Percentiles rank a stretch among this genome's conserved stretches.
Evolutionary conservation across 2,113 vertebrate species (phyloP).

Genomic region (Xiphias gladius): DNA sequence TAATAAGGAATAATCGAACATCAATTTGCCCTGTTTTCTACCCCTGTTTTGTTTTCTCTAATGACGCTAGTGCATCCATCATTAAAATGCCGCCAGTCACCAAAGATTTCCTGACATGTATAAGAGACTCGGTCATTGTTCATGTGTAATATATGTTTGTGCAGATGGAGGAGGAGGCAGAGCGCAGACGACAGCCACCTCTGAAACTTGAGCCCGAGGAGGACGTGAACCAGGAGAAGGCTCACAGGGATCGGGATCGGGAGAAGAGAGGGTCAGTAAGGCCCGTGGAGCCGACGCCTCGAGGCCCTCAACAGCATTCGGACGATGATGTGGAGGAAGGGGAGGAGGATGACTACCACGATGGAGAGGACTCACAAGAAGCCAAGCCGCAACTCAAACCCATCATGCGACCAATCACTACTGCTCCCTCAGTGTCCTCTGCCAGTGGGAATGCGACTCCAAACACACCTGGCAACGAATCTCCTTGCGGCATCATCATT

Average conservation of each 20-base stretch:
- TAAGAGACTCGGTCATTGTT: not conserved
- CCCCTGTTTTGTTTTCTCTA: not conserved
- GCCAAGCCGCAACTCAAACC: slow-evolving; percentile 95
- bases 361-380: slow-evolving; percentile 91
- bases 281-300: slow-evolving; percentile 75
- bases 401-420: slow-evolving; percentile 93
- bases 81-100: not conserved
- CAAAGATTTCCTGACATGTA: not conserved
- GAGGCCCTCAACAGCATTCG: slow-evolving; percentile 80
- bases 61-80: not conserved
- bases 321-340: slow-evolving; percentile 93
- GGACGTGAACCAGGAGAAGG: slow-evolving; percentile 86
- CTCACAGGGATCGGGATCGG: slow-evolving; percentile 84
- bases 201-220: slow-evolving; percentile 93
- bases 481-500: slow-evolving; percentile 98
- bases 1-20: no score
- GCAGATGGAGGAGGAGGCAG: slow-evolving; percentile 98
- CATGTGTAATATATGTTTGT: not conserved
- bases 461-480: slow-evolving; percentile 94
- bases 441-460: slow-evolving; percentile 96
- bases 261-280: slow-evolving; percentile 81
- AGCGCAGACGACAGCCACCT: slow-evolving; percentile 92
- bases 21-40: no score
- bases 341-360: slow-evolving; percentile 89
- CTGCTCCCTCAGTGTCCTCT: slow-evolving; percentile 97